These are phyloP conservation scores for Pogonomyrmex californicus DNA, from an alignment of 1,140 invertebrate species.

Conservation along the genomic window DNA sequence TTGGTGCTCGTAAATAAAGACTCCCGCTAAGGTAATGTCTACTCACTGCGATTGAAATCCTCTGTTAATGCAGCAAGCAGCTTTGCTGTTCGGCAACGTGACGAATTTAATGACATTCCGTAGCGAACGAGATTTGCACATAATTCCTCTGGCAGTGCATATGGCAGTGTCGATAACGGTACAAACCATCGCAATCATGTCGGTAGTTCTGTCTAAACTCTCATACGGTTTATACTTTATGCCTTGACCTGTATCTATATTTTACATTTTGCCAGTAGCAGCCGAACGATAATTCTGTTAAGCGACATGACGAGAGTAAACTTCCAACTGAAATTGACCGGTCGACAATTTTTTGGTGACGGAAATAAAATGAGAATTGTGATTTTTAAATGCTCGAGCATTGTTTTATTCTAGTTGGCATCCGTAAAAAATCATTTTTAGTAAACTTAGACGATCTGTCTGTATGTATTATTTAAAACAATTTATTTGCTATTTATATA, in stretches of 20 bases:
- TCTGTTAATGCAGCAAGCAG: slow-evolving; percentile 59
- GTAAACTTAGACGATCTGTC: slow-evolving; percentile 16
- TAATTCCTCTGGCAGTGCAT: slow-evolving; percentile 61
- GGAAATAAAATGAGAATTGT: neutral
- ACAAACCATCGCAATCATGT: slow-evolving; percentile 31
- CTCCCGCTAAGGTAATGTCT: slow-evolving; percentile 31
- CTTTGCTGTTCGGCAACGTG: slow-evolving; percentile 44
- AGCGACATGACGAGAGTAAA: neutral
- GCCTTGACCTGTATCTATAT: slow-evolving; percentile 4
- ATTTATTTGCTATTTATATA: neutral
- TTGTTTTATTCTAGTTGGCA: neutral
- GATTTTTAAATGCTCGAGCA: neutral
- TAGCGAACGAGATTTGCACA: slow-evolving; percentile 71
- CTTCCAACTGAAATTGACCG: neutral
- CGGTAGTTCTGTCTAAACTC: slow-evolving; percentile 23
- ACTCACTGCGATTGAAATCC: slow-evolving; percentile 48
- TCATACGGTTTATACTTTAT: slow-evolving; percentile 44
- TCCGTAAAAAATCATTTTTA: slow-evolving; percentile 5
- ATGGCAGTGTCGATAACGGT: slow-evolving; percentile 69
- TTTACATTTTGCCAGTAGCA: slow-evolving; percentile 15
- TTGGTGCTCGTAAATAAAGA: slow-evolving; percentile 51
- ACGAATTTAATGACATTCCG: slow-evolving; percentile 75
- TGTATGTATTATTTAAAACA: neutral
- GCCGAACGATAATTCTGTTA: slow-evolving; percentile 27
- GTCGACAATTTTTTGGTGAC: neutral